Evolutionary conservation across 2,888 invertebrate species (phyloP).

Genomic region (Erynnis tages): DNA sequence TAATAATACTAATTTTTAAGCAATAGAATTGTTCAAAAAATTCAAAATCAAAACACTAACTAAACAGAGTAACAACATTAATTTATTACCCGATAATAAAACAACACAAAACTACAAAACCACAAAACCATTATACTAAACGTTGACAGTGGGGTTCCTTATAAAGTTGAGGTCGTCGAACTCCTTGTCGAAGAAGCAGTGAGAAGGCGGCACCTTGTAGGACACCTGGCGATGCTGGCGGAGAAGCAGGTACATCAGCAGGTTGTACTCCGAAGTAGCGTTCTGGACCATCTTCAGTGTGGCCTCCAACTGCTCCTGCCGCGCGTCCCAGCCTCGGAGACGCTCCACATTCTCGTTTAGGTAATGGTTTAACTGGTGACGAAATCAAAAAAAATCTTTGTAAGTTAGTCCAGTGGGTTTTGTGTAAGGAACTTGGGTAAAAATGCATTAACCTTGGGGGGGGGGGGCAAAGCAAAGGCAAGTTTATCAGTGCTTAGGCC

Average conservation of each 20-base stretch:
- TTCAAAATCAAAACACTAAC: background rate
- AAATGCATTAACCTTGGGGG: too few species aligned
- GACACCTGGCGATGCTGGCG: slow-evolving; percentile 48
- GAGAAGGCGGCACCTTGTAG: slow-evolving; percentile 12
- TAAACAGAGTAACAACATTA: slow-evolving; percentile 1
- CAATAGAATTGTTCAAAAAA: too few species aligned
- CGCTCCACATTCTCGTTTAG: slow-evolving; percentile 50
- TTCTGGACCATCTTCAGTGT: slow-evolving; percentile 56
- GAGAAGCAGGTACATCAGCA: slow-evolving; percentile 60
- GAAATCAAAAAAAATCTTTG: background rate
- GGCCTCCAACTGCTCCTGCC: slow-evolving; percentile 57
- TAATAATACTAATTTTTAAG: too few species aligned
- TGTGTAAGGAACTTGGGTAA: too few species aligned
- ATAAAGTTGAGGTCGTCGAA: slow-evolving; percentile 21
- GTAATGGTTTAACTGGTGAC: slow-evolving; percentile 50
- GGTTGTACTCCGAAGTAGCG: slow-evolving; percentile 64
- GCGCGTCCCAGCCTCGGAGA: slow-evolving; percentile 55
- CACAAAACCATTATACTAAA: background rate
- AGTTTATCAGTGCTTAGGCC: too few species aligned
- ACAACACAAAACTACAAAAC: background rate
- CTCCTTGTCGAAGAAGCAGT: slow-evolving; percentile 24
- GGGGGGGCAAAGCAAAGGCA: too few species aligned
- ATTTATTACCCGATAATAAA: slow-evolving; percentile 1
- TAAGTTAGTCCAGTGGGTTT: too few species aligned
- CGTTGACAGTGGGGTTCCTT: slow-evolving; percentile 14